phyloP scores from a whole-genome alignment of 2,888 invertebrate genomes.

The Abrostola tripartita region DNA sequence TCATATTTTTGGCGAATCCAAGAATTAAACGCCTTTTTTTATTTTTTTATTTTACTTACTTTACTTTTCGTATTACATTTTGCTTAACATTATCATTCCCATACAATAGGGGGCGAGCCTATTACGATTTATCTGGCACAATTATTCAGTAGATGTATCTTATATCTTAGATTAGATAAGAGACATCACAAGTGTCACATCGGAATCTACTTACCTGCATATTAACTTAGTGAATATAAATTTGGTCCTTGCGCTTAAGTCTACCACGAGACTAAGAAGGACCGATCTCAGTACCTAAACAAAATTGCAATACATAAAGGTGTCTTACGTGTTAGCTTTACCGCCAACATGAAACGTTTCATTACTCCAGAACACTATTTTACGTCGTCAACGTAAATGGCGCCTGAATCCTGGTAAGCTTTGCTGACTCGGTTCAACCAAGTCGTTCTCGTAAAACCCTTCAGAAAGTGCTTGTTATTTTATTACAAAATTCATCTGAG shows the following conservation, averaged over 20 bases:
- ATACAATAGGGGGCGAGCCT: too few species aligned
- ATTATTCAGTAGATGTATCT: too few species aligned
- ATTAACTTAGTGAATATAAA: too few species aligned
- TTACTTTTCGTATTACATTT: too few species aligned
- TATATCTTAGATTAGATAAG: too few species aligned
- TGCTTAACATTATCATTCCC: too few species aligned
- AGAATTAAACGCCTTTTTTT: too few species aligned
- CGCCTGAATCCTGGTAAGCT: constrained; percentile 33
- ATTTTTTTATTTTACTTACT: neutral
- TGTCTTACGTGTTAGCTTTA: constrained; percentile 31
- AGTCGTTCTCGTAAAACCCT: constrained; percentile 54
- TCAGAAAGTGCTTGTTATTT: constrained; percentile 34
- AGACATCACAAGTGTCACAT: too few species aligned
- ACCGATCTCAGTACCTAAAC: constrained; percentile 6
- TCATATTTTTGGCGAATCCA: constrained; percentile 6
- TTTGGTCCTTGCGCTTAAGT: too few species aligned
- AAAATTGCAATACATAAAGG: constrained; percentile 26
- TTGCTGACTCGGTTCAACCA: constrained; percentile 45
- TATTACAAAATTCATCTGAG: constrained; percentile 51
- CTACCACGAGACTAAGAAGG: too few species aligned
- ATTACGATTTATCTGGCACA: too few species aligned
- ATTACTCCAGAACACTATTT: constrained; percentile 41
- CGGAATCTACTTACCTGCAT: too few species aligned
- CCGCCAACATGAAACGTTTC: constrained; percentile 35
- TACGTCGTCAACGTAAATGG: constrained; percentile 43